Percentiles rank a stretch among this genome's conserved stretches.
Conservation (phyloP, 2,888 invertebrate species). For the Halictus quadricinctus region DNA sequence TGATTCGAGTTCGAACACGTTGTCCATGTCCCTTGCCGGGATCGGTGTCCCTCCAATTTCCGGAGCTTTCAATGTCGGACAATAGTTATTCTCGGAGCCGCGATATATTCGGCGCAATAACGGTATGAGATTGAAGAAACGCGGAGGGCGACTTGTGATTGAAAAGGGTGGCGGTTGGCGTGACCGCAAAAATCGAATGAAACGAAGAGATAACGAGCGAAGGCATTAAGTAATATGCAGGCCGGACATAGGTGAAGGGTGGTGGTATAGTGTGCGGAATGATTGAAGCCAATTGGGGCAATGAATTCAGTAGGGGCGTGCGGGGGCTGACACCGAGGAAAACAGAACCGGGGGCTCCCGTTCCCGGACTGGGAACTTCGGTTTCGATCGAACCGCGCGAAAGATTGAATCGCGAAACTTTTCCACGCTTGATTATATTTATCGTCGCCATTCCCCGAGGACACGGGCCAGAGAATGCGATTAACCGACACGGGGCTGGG, state of each 20-base stretch:
- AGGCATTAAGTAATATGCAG: slow-evolving; percentile 37
- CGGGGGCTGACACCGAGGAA: not conserved
- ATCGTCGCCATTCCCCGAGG: not conserved
- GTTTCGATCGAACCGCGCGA: not conserved
- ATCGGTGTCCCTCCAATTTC: not conserved
- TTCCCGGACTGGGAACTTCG: not conserved
- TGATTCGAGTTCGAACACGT: not conserved
- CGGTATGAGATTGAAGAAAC: not conserved
- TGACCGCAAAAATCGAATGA: slow-evolving; percentile 54
- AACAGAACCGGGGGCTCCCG: not conserved
- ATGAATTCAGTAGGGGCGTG: slow-evolving; percentile 21
- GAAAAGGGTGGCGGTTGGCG: slow-evolving; percentile 48
- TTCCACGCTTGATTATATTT: not conserved
- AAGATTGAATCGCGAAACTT: slow-evolving; percentile 4
- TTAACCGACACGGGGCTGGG: not conserved
- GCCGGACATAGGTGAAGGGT: slow-evolving; percentile 45
- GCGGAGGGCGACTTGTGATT: slow-evolving; percentile 18
- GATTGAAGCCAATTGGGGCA: slow-evolving; percentile 17
- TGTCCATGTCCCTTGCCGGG: not conserved
- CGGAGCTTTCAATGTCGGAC: not conserved
- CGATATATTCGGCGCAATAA: not conserved
- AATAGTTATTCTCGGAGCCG: slow-evolving; percentile 21
- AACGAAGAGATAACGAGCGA: slow-evolving; percentile 48
- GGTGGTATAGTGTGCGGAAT: slow-evolving; percentile 28
- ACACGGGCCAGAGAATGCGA: not conserved